These are phyloP conservation scores for Bombus pyrosoma DNA, from an alignment of 1,140 invertebrate genomes.

Conservation along the genomic window DNA sequence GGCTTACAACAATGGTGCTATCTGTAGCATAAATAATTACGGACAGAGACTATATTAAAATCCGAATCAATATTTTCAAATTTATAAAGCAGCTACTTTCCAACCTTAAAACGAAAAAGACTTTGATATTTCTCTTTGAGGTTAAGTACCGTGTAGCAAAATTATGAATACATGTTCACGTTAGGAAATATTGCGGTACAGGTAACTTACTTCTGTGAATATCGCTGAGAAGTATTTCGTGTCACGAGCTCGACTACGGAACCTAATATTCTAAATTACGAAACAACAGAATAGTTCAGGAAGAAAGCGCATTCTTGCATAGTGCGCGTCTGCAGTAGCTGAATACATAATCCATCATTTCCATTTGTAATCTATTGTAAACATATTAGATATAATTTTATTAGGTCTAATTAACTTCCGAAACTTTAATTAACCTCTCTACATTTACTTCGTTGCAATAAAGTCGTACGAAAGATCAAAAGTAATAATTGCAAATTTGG, in stretches of 20 bases:
- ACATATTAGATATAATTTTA: neutral
- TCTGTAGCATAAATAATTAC: neutral
- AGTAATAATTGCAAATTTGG: neutral
- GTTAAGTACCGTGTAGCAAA: neutral
- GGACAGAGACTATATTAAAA: neutral
- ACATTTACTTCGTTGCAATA: neutral
- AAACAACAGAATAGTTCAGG: neutral
- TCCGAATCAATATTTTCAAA: no score
- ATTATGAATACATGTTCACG: neutral
- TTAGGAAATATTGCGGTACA: no score
- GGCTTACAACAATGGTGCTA: neutral
- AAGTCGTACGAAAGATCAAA: neutral
- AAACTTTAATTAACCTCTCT: neutral
- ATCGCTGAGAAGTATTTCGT: neutral
- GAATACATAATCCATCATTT: neutral
- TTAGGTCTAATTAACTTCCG: neutral
- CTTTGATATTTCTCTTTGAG: neutral
- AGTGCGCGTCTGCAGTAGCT: neutral
- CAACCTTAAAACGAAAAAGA: neutral
- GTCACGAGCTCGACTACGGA: neutral
- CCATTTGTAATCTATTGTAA: neutral
- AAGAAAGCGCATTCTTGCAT: neutral
- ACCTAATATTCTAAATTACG: constrained; percentile 11
- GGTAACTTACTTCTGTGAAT: neutral
- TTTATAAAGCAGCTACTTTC: no score